phyloP scores from a whole-genome alignment of 35 echinoderm and acorn worm genomes.

The Amphiura filiformis region DNA sequence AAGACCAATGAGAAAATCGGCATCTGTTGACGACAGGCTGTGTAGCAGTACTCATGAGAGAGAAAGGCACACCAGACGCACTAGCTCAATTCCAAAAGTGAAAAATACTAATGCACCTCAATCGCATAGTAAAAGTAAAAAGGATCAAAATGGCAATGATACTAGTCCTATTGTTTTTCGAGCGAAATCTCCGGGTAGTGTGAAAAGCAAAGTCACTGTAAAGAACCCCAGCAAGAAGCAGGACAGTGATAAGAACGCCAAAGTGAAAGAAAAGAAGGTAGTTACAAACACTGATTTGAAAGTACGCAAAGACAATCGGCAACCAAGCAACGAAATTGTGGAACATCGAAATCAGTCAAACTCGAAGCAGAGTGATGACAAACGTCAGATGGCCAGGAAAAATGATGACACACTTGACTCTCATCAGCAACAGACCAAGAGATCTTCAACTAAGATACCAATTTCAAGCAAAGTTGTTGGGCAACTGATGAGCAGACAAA shows the following conservation, averaged over 20 bases:
- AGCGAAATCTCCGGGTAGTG: background rate
- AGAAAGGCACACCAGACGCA: background rate
- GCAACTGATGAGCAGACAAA: background rate
- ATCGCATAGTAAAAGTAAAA: background rate
- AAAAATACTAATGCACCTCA: background rate
- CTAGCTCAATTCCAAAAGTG: background rate
- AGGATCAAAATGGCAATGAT: background rate
- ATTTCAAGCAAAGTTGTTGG: background rate
- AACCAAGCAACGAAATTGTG: too few relatives aligned
- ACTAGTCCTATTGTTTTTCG: background rate
- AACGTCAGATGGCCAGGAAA: background rate
- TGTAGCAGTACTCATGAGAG: background rate
- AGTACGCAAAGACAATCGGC: too few relatives aligned
- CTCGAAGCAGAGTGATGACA: background rate
- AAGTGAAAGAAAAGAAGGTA: too few relatives aligned
- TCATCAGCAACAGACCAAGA: background rate
- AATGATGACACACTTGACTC: background rate
- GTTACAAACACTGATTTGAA: too few relatives aligned
- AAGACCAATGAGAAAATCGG: background rate
- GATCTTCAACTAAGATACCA: background rate
- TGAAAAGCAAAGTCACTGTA: background rate
- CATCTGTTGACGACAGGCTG: background rate
- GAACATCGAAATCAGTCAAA: background rate
- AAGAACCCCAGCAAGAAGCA: background rate
- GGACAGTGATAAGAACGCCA: too few relatives aligned